Evolutionary conservation across 2,797 vertebrate species (phyloP).

Genomic region (Notolepis coatsorum): DNA sequence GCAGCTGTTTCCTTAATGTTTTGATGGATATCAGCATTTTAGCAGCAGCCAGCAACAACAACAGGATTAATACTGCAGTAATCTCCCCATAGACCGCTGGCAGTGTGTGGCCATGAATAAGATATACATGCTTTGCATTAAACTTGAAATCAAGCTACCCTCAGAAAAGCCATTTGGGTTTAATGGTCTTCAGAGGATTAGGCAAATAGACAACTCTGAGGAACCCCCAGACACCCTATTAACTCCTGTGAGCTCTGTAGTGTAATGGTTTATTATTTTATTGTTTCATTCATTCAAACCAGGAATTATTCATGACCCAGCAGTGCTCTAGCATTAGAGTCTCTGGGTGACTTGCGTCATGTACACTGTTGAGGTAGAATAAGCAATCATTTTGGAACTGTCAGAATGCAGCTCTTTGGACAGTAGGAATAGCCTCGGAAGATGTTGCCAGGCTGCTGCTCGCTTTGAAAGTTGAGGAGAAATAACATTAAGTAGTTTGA

Average conservation of each 20-base stretch:
- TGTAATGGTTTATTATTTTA: conserved; percentile 3
- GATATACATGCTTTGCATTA: conserved; percentile 48
- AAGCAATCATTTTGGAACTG: background rate
- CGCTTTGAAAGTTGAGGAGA: background rate
- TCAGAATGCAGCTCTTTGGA: too few species aligned
- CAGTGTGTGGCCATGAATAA: conserved; percentile 16
- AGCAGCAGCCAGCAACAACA: too few species aligned
- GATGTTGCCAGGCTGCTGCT: background rate
- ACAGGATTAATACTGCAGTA: conserved; percentile 64
- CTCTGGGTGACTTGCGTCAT: background rate
- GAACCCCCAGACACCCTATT: conserved; percentile 35
- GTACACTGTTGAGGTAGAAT: background rate
- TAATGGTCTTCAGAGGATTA: conserved; percentile 68
- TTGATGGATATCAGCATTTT: conserved; percentile 59
- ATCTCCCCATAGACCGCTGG: conserved; percentile 15
- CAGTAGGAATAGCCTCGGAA: background rate
- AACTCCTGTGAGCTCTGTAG: conserved; percentile 16
- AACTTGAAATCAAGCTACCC: conserved; percentile 43
- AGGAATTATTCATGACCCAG: background rate
- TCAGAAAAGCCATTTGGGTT: conserved; percentile 51
- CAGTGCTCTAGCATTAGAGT: background rate
- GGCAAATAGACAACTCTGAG: conserved; percentile 31
- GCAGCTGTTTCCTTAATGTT: conserved; percentile 38
- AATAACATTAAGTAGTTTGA: background rate
- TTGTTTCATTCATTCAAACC: background rate